These are phyloP conservation scores for Himantopus leucocephalus DNA, from an alignment of 2,113 vertebrate genomes.

Conservation along the genomic window DNA sequence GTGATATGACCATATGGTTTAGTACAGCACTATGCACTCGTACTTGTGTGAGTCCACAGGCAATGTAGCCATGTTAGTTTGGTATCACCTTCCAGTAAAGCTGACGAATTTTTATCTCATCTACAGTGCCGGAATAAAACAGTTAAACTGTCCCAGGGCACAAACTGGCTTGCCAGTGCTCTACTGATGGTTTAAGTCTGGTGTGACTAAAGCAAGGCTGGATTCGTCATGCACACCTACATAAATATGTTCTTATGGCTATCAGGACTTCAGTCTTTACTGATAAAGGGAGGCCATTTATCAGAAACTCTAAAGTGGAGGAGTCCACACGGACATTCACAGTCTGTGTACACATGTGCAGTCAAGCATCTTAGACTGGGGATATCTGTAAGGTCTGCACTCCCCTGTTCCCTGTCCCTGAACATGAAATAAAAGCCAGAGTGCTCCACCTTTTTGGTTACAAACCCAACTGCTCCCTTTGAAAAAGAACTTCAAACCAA, in stretches of 20 bases:
- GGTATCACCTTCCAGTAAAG: neutral
- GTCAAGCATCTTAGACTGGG: neutral
- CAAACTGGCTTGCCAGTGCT: neutral
- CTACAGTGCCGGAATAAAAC: neutral
- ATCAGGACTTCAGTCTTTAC: neutral
- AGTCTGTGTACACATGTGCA: accelerated
- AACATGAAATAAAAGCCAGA: neutral
- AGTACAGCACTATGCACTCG: neutral
- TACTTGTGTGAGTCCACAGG: neutral
- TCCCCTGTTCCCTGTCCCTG: neutral
- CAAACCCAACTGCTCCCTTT: neutral
- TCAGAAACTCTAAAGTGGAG: neutral
- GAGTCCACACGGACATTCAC: neutral
- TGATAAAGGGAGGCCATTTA: neutral
- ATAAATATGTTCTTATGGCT: neutral
- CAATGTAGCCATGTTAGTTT: neutral
- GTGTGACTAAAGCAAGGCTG: neutral
- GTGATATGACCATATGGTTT: accelerated
- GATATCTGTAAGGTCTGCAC: neutral
- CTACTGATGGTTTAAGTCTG: neutral
- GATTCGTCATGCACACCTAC: neutral
- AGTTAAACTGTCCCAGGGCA: neutral
- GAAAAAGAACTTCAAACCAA: neutral
- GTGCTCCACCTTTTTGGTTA: neutral
- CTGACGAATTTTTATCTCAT: neutral